Evolutionary conservation across 2,113 vertebrate genomes (phyloP).

Genomic region (Tupaia chinensis): DNA sequence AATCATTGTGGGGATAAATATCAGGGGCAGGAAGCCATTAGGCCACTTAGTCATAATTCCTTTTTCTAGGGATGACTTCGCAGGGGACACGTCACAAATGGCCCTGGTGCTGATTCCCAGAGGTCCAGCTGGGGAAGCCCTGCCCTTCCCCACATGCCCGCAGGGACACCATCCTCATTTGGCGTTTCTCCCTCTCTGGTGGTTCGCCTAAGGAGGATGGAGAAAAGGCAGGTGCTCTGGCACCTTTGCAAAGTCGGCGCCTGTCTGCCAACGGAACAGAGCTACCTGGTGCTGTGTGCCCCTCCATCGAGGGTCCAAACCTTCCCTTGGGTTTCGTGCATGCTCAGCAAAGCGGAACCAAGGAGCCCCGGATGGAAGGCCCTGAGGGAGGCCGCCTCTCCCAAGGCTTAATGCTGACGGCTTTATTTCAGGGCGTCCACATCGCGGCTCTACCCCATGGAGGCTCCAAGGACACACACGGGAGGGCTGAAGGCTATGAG

Average conservation of each 20-base stretch:
- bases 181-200: not conserved
- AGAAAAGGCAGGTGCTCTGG: not conserved
- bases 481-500: accelerated
- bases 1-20: not conserved
- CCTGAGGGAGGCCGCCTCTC: not conserved
- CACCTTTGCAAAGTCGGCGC: not conserved
- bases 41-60: not conserved
- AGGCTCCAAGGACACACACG: not conserved
- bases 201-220: not conserved
- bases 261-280: not conserved
- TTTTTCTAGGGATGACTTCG: not conserved
- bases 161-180: not conserved
- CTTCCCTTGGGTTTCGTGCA: not conserved
- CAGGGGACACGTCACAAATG: not conserved
- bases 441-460: not conserved
- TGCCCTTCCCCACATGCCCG: not conserved
- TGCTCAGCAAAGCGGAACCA: not conserved
- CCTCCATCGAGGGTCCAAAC: not conserved
- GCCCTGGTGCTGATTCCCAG: not conserved
- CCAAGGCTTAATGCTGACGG: not conserved
- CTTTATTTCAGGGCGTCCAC: not conserved
- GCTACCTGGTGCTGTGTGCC: not conserved
- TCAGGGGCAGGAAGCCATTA: not conserved
- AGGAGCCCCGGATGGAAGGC: not conserved
- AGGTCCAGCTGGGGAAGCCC: not conserved